phyloP scores from a whole-genome alignment of 2,113 vertebrate genomes.

The Hemiscyllium ocellatum region DNA sequence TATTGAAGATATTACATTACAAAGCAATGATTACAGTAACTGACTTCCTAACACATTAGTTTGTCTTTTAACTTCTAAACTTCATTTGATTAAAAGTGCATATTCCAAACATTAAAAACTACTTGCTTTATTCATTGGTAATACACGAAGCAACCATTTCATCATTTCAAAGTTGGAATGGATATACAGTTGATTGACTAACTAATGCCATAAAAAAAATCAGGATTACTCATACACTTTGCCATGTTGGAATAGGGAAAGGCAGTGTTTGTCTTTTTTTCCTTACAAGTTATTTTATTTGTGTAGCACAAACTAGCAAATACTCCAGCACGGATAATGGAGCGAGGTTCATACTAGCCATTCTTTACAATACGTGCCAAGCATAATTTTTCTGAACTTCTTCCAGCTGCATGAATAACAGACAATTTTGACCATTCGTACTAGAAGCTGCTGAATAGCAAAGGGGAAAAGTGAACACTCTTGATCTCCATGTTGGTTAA shows the following conservation, averaged over 20 bases:
- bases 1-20: neutral
- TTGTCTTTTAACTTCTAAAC: neutral
- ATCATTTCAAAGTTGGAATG: conserved; percentile 14
- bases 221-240: neutral
- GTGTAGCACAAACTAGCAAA: conserved; percentile 27
- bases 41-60: neutral
- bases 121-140: neutral
- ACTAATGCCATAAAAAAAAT: neutral
- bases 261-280: conserved; percentile 46
- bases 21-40: neutral
- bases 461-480: conserved; percentile 59
- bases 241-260: conserved; percentile 51
- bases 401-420: conserved; percentile 64
- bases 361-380: conserved; percentile 68
- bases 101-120: neutral
- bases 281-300: conserved; percentile 51
- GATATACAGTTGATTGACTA: neutral
- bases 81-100: neutral
- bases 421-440: conserved; percentile 67
- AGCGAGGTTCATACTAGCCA: conserved; percentile 62
- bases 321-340: conserved; percentile 55
- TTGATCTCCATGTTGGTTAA: conserved; percentile 53
- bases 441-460: conserved; percentile 54
- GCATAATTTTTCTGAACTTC: conserved; percentile 65
- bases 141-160: conserved; percentile 2